Evolutionary conservation across 1,140 invertebrate genomes (phyloP), one percentile per base, ranked within the genome.

Genomic region (Drosophila melanica): DNA sequence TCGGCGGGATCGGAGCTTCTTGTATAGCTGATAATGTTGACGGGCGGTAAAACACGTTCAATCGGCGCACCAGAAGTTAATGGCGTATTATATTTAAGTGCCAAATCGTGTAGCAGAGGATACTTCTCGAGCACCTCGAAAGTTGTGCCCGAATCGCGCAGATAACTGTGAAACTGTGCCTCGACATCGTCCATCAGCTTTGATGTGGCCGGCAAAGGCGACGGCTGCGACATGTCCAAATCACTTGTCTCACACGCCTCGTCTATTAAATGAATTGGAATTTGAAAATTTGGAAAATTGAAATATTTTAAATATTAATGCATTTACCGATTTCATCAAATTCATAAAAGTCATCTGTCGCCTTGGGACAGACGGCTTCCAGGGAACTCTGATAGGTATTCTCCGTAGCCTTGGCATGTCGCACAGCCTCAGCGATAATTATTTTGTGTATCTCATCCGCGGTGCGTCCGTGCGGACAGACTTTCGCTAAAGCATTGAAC

Each of bases 281-380:
- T 27, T 27, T 18, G 18, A 18, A 18, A 18, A 18, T n/a, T n/a
- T n/a, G n/a, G n/a, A n/a, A n/a, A n/a, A n/a, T n/a, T n/a, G n/a
- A n/a, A n/a, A n/a, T n/a, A n/a, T n/a, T n/a, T n/a, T n/a, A n/a
- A n/a, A n/a, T n/a, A n/a, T n/a, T n/a, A n/a, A n/a, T n/a, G 5
- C 0, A 18, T 42, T 30, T 18, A 74, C 71, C 66, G 30, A 55
- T 37, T 33, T 63, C 66, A 30, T 70, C 72, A 50, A 75, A 75
- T 51, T 75, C 72, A 45, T 69, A 70, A 45, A 70, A 75, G 45
- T 75, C 66, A 41, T 75, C 53, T 8, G 37, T 39, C 6, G 27
- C 23, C 18, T 48, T 50, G 33, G 51, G 10, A n/a, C 18, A 37
- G 4, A 10, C 23, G 5, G n/a, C 2, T 20, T 63, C 27, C 39